phyloP scores from a whole-genome alignment of 2,113 vertebrate genomes.

The Tauraco erythrolophus region DNA sequence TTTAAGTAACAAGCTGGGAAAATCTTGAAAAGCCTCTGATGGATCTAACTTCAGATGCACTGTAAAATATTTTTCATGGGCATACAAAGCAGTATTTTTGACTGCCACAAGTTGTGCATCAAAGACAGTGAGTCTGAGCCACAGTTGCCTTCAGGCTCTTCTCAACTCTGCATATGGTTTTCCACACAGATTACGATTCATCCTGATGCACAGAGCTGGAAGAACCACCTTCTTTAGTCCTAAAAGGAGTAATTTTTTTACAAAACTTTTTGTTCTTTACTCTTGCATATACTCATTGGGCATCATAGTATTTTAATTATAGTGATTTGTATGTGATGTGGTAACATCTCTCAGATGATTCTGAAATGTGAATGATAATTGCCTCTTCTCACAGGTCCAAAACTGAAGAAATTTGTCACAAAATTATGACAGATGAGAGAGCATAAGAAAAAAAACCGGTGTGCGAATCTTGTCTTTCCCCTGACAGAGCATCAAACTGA shows the following conservation, averaged over 20 bases:
- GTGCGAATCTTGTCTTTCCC: not conserved
- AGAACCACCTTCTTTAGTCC: not conserved
- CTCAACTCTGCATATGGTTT: not conserved
- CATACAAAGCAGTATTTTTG: not conserved
- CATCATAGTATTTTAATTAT: not conserved
- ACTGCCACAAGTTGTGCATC: not conserved
- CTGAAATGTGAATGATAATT: not conserved
- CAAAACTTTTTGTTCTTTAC: not conserved
- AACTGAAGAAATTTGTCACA: not conserved
- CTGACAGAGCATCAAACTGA: not conserved
- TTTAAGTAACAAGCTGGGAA: not conserved
- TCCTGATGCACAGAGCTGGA: not conserved
- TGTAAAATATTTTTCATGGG: not conserved
- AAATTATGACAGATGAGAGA: not conserved
- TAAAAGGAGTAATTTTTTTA: not conserved
- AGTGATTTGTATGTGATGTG: rapidly evolving
- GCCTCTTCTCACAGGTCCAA: not conserved
- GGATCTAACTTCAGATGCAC: not conserved
- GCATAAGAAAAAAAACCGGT: not conserved
- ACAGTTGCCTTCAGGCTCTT: not conserved
- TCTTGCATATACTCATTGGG: not conserved
- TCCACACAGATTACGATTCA: not conserved
- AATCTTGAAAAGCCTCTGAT: not conserved
- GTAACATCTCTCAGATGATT: not conserved
- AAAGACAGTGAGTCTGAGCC: not conserved